phyloP scores from a whole-genome alignment of 2,113 vertebrate genomes.

The Dunckerocampus dactyliophorus region DNA sequence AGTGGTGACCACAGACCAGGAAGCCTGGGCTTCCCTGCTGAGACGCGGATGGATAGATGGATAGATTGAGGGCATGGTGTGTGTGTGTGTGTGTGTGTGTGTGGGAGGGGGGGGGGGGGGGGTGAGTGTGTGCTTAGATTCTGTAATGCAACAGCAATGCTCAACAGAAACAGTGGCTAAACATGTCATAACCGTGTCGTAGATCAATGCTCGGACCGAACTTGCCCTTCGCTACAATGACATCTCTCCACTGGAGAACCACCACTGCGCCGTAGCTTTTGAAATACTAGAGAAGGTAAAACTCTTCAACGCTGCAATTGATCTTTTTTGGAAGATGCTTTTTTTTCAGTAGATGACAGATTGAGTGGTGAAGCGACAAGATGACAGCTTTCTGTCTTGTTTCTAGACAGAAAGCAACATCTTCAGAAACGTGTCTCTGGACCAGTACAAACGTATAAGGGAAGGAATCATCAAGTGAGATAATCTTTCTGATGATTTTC shows the following conservation, averaged over 20 bases:
- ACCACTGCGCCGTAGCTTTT: conserved; percentile 78
- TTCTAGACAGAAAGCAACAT: conserved; percentile 73
- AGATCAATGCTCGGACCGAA: conserved; percentile 78
- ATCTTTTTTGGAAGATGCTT: neutral
- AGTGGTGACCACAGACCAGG: no score
- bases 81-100: no score
- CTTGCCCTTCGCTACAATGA: conserved; percentile 78
- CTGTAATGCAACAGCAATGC: neutral
- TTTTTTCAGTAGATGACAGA: neutral
- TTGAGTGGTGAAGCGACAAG: neutral
- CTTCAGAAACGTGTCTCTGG: conserved; percentile 74
- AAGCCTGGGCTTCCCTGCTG: no score
- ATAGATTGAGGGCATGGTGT: no score
- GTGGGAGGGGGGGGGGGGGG: no score
- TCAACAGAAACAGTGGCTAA: neutral
- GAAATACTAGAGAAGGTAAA: conserved; percentile 74
- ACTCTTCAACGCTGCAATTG: neutral
- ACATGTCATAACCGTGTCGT: conserved; percentile 7
- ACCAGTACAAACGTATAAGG: conserved; percentile 75
- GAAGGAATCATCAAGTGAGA: conserved; percentile 79
- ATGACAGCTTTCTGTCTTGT: neutral
- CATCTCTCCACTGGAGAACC: conserved; percentile 79
- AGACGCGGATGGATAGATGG: no score
- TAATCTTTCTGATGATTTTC: neutral
- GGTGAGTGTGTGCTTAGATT: no score